phyloP scores from a whole-genome alignment of 2,113 vertebrate species.

The Heliornis fulica region DNA sequence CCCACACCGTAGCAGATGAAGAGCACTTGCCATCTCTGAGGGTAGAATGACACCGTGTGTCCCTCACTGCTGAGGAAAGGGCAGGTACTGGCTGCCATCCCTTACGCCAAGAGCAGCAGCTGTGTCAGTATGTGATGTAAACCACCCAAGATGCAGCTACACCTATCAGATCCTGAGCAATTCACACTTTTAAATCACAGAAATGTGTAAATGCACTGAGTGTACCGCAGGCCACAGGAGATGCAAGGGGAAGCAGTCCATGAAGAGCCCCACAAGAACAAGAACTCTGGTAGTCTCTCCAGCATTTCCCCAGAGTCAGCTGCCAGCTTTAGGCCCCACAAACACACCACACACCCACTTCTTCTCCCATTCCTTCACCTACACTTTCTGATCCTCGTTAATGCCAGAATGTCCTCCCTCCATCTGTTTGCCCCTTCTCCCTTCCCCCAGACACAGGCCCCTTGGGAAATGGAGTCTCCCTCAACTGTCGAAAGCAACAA shows the following conservation, averaged over 20 bases:
- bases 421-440: background rate
- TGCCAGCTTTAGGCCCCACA: background rate
- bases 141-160: background rate
- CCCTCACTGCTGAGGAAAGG: background rate
- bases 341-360: background rate
- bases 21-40: background rate
- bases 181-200: background rate
- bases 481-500: conserved; percentile 59
- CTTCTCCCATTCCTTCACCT: background rate
- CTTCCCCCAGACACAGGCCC: background rate
- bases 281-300: background rate
- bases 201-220: background rate
- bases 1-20: background rate
- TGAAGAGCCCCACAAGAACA: background rate
- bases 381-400: background rate
- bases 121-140: background rate
- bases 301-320: background rate
- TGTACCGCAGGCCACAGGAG: background rate
- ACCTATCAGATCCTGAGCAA: background rate
- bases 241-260: background rate
- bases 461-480: conserved; percentile 48
- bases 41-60: background rate
- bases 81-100: background rate
- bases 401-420: background rate
- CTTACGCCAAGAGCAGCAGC: background rate